Evolutionary conservation across 2,888 invertebrate species (phyloP), one percentile per base, ranked within the genome.

Genomic region (Maniola hyperantus): DNA sequence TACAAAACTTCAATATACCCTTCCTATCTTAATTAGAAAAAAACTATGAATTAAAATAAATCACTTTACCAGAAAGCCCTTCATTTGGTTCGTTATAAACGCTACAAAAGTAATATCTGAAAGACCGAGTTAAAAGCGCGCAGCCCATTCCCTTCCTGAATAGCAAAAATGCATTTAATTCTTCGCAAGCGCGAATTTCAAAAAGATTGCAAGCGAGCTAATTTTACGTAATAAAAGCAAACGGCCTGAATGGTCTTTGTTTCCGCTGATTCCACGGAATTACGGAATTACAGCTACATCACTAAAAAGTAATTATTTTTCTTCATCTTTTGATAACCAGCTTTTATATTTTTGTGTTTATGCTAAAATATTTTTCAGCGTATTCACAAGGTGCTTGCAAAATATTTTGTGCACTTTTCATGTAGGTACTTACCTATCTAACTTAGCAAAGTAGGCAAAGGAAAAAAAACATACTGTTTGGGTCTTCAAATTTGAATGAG

Each of bases 141-240:
- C 60, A 58, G 61, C 58, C 55, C 55, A 63, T 67, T 67, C 51
- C 58, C 58, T 54, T 54, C 48, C 62, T 66, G 66, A 68, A 70
- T 61, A 61, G 57, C 62, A 69, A 63, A 69, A 66, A 67, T 54
- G 68, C 74, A 69, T 73, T 72, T 66, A 71, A 71, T 73, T 72
- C 71, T 66, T 68, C 61, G 69, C 53, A 71, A 72, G 65, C 70
- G 66, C 71, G 62, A 66, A 57, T 59, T 65, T 61, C 61, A 72
- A 73, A 73, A 74, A 72, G 68, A 72, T 72, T 71, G 65, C 68
- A 67, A 67, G 69, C 68, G 69, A 64, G 67, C 72, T 73, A 73
- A 74, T 72, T 74, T 70, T 65, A 63, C 66, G 65, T 70, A 72
- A 72, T 71, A 70, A 72, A 73, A 70, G 67, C 66, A 68, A 74